A percentile compares a stretch with the other conserved stretches of the same genome.
phyloP scores from a whole-genome alignment of 2,797 vertebrate species.

The Lycodopsis pacificus region DNA sequence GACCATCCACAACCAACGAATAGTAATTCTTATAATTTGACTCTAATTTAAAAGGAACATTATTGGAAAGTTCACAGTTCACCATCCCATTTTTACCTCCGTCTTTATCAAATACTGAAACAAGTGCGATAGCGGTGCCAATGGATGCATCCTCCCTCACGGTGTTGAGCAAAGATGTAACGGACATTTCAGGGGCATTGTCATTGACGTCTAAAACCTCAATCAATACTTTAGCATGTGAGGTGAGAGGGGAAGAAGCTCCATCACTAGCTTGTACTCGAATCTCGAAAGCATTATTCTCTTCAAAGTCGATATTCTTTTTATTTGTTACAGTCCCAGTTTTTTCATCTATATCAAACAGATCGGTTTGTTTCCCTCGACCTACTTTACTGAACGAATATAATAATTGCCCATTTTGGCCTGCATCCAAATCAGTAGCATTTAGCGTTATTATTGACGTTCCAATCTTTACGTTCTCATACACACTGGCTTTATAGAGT shows the following conservation, averaged over 20 bases:
- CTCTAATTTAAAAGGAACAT: conserved; percentile 87
- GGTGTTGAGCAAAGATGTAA: conserved; percentile 85
- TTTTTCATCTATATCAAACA: conserved; percentile 81
- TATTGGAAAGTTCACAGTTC: conserved; percentile 77
- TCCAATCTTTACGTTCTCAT: conserved; percentile 81
- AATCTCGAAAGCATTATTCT: conserved; percentile 70
- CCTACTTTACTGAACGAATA: conserved; percentile 76
- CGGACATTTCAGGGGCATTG: conserved; percentile 76
- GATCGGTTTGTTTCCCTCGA: conserved; percentile 42
- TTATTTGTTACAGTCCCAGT: conserved; percentile 83
- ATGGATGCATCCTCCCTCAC: conserved; percentile 84
- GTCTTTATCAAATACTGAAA: neutral
- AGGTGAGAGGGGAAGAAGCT: conserved; percentile 53
- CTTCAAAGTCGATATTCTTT: conserved; percentile 72
- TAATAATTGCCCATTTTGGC: conserved; percentile 77
- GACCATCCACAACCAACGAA: conserved; percentile 86
- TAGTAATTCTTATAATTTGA: conserved; percentile 89
- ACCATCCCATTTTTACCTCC: conserved; percentile 81
- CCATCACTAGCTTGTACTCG: conserved; percentile 74
- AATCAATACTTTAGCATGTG: conserved; percentile 80
- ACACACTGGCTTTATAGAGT: conserved; percentile 73
- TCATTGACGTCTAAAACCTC: conserved; percentile 82
- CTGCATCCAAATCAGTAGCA: conserved; percentile 75
- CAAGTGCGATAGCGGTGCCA: conserved; percentile 88
- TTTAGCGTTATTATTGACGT: conserved; percentile 60